Base-by-base conservation (phyloP, 2,113 vertebrate species). In the Corythornis vintsioides region DNA sequence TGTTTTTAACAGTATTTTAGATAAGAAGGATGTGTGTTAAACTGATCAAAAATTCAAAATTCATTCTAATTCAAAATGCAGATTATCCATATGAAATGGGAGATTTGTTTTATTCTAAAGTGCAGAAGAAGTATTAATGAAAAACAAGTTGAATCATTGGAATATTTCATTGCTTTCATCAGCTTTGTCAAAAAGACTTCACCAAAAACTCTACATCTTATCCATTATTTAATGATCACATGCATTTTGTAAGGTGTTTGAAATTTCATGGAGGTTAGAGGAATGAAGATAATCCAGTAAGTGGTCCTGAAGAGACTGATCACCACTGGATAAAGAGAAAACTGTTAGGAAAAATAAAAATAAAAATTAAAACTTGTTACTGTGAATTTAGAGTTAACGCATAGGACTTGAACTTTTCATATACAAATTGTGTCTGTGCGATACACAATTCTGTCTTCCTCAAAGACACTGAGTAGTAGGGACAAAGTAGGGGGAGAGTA, bases 1-100 rank as follows among this genome's bases (percentile, higher is more conserved):
- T 66, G 89, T 97, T 97, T 97, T 94, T 83, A 96, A 96, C 71
- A 84, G 91, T 83, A 93, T 96, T 97, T 95, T 92, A 94, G 96
- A 97, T 96, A 97, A 97, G 96, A 81, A 86, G 83, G 90, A 92
- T 13, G 31, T 63, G 31, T 95, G 86, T 90, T 96, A 94, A 97
- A 97, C 76, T 92, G 86, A 91, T 97, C 87, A 93, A 94, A 96
- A 90, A 59, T 88, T 94, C 55, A 93, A 82, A 38, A 38, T 38
- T 38, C 38, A 38, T 38, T 38, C 38, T 10, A 38, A 38, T 38
- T 38, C 38, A 87, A 93, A 96, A 85, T 89, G 82, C 0, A 0
- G 79, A 94, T 97, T 94, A 72, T 65, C 59, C 83, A 38, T 81
- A 61, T 80, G 86, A 97, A 97, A 96, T 93, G 59, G 15, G 40